Base-by-base conservation (phyloP, 2,797 vertebrate genomes). In the Phrynocephalus forsythii region DNA sequence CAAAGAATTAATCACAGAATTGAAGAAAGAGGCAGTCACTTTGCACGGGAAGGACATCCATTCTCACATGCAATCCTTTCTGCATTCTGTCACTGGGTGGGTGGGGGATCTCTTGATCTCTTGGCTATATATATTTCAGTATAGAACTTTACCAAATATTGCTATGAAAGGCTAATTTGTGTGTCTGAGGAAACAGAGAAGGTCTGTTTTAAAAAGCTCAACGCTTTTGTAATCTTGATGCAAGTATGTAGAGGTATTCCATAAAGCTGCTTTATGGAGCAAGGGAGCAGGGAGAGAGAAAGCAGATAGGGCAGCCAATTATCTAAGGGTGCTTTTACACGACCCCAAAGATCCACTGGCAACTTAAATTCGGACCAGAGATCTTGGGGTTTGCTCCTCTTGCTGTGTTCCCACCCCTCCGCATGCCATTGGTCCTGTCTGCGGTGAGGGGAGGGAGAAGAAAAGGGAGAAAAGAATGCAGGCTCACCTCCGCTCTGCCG, bases 121-220 rank as follows among this genome's bases (percentile, higher is more conserved):
- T n/a, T 3, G 6, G 1, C 38, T 44, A 44, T 44, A 3, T 0
- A 6, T 2, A 8, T 60, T 83, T 80, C 84, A 80, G 18, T 72
- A 52, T 69, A 44, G 22, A 91, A 76, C 67, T 60, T 50, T 71
- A 16, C 75, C 1, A 11, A 20, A 71, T 18, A 52, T 26, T 79
- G 71, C 16, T 0, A 0, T 0, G 2, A 6, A 0, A 0, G 0
- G 2, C 1, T 33, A 72, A 87, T 90, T 24, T 28, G 75, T n/a
- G 10, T 11, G 52, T 6, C 60, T 3, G 60, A 66, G 11, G 50
- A 89, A 88, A 33, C 15, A 3, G 26, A 72, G 33, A 0, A 0
- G 79, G 6, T 1, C 24, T 24, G 3, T 9, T 48, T 52, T 71
- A 6, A 33, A 88, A 28, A 52, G 26, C 30, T 60, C 60, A 28